phyloP scores from a whole-genome alignment of 2,888 invertebrate genomes.

The Netelia virgata region DNA sequence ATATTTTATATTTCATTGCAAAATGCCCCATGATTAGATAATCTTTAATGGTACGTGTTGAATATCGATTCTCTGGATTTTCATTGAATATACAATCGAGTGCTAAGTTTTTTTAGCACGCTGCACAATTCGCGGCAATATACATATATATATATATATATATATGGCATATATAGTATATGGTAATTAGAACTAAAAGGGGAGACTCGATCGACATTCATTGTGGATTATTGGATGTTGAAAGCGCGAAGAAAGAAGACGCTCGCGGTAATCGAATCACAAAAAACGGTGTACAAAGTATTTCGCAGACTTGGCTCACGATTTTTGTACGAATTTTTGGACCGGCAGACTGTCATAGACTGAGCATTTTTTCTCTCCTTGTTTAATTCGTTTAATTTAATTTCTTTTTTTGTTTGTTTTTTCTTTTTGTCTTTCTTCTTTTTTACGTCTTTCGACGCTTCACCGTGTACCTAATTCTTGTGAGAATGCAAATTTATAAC shows the following conservation, averaged over 20 bases:
- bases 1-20: constrained; percentile 80
- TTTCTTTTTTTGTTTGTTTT: constrained; percentile 9
- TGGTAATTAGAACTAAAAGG: constrained; percentile 34
- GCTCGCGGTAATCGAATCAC: constrained; percentile 56
- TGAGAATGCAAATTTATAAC: constrained; percentile 33
- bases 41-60: constrained; percentile 77
- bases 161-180: constrained; percentile 25
- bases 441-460: constrained; percentile 34
- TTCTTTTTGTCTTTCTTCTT: constrained; percentile 7
- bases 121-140: constrained; percentile 57
- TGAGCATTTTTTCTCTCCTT: constrained; percentile 57
- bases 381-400: constrained; percentile 15
- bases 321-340: constrained; percentile 56
- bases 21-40: constrained; percentile 76
- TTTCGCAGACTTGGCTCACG: constrained; percentile 56
- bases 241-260: constrained; percentile 43
- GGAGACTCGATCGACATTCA: constrained; percentile 46
- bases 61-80: constrained; percentile 72
- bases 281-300: constrained; percentile 53
- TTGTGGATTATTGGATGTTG: constrained; percentile 51
- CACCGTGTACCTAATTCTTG: constrained; percentile 44
- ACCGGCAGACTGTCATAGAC: constrained; percentile 61
- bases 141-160: constrained; percentile 47
- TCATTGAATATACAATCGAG: constrained; percentile 64
- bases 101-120: constrained; percentile 48